Evolutionary conservation across 1,140 invertebrate species (phyloP).

Genomic region (Brachionus plicatilis): DNA sequence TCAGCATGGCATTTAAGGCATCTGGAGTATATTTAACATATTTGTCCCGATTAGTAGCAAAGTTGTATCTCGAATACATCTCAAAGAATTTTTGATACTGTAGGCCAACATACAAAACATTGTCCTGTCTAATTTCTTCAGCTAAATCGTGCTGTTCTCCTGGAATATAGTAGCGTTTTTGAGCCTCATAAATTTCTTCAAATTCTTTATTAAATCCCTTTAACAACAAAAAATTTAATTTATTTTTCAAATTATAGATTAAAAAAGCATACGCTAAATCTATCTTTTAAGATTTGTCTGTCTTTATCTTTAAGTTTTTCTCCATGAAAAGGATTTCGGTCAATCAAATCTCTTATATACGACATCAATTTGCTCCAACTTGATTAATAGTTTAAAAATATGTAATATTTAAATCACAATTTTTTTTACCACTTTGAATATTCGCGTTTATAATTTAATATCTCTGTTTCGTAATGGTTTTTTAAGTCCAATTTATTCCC

Average conservation of each 20-base stretch:
- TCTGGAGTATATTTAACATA: conserved; percentile 33
- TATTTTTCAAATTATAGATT: background rate
- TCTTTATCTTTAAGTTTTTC: conserved; percentile 32
- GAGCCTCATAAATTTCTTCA: conserved; percentile 34
- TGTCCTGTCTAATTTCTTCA: conserved; percentile 4
- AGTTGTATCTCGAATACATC: background rate
- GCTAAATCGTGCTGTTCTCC: background rate
- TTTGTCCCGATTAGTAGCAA: conserved; percentile 39
- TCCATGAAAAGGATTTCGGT: background rate
- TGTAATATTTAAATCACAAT: background rate
- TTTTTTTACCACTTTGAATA: conserved; percentile 35
- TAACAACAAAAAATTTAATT: background rate
- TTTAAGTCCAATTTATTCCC: background rate
- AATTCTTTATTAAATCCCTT: conserved; percentile 39
- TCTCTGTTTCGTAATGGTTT: conserved; percentile 22
- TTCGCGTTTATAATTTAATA: conserved; percentile 27
- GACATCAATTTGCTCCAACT: background rate
- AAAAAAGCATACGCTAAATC: background rate
- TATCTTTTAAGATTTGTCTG: conserved; percentile 26
- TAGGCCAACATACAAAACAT: background rate
- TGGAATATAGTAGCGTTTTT: conserved; percentile 25
- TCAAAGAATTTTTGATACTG: conserved; percentile 33
- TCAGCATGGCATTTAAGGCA: background rate
- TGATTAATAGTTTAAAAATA: background rate
- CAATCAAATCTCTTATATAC: conserved; percentile 9